phyloP scores from a whole-genome alignment of 2,888 invertebrate species.

The Drosophila flavopinicola region DNA sequence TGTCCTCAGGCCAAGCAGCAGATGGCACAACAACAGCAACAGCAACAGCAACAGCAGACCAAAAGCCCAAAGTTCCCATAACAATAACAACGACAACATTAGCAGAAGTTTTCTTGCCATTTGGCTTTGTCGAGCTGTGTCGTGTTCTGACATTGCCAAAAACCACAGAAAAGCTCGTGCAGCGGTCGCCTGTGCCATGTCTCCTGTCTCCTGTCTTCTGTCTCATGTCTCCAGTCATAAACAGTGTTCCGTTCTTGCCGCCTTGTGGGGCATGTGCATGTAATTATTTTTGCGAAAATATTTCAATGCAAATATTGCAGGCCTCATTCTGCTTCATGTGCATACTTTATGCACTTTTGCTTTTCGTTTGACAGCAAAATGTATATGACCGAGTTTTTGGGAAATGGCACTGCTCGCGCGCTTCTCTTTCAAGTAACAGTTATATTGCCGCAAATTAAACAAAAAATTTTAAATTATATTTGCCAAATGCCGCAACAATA shows the following conservation, averaged over 20 bases:
- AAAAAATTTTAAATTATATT: constrained; percentile 75
- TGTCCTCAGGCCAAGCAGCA: constrained; percentile 53
- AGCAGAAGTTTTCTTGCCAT: constrained; percentile 51
- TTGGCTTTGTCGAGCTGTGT: constrained; percentile 60
- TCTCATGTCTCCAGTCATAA: constrained; percentile 73
- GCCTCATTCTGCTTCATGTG: constrained; percentile 49
- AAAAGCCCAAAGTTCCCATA: constrained; percentile 8
- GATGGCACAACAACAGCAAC: constrained; percentile 38
- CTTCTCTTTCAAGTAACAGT: constrained; percentile 34
- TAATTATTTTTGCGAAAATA: constrained; percentile 78
- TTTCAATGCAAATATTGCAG: constrained; percentile 78
- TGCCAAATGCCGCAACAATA: constrained; percentile 49
- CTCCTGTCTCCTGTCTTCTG: constrained; percentile 22
- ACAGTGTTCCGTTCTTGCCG: constrained; percentile 37
- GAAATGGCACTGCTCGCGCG: constrained; percentile 4
- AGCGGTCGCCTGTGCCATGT: constrained; percentile 43
- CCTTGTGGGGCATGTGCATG: constrained; percentile 72
- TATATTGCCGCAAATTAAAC: constrained; percentile 63
- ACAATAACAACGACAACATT: constrained; percentile 26
- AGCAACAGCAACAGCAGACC: constrained; percentile 12
- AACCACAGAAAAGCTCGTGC: constrained; percentile 58
- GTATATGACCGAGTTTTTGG: constrained; percentile 66
- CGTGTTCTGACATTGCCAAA: constrained; percentile 77
- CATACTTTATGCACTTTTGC: constrained; percentile 77
- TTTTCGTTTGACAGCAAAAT: constrained; percentile 74